A percentile compares a stretch with the other conserved stretches of the same genome.
These are phyloP conservation scores for Bugula neritina DNA, from an alignment of 2,888 invertebrate genomes.

Conservation along the genomic window DNA sequence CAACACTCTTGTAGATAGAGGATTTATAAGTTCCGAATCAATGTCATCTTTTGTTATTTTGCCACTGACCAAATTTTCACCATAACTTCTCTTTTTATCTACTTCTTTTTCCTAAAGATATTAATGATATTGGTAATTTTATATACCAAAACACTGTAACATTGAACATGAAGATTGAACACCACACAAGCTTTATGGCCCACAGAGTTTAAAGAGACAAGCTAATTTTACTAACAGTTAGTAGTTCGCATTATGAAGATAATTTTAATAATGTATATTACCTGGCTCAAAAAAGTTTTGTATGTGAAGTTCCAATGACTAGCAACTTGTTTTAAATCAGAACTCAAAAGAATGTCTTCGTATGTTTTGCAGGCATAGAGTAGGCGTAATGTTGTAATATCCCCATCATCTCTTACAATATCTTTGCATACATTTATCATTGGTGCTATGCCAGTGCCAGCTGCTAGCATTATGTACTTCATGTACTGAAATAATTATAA, in stretches of 20 bases:
- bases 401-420: constrained; percentile 64
- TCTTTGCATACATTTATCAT: constrained; percentile 62
- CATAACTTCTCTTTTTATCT: constrained; percentile 32
- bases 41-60: constrained; percentile 31
- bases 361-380: constrained; percentile 61
- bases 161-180: no score
- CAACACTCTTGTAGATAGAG: constrained; percentile 49
- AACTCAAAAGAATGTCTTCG: constrained; percentile 61
- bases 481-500: constrained; percentile 35
- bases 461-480: constrained; percentile 57
- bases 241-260: no score
- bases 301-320: constrained; percentile 72
- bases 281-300: constrained; percentile 59
- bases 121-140: no score
- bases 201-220: no score
- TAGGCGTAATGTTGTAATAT: constrained; percentile 63
- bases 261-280: no score
- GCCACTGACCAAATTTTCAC: constrained; percentile 36
- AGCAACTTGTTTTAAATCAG: constrained; percentile 60
- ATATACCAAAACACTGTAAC: no score
- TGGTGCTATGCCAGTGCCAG: constrained; percentile 73
- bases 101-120: neutral
- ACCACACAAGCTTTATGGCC: no score
- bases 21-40: neutral
- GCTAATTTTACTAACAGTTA: no score